Base-by-base conservation (phyloP, 2,888 invertebrate species). In the Scaptomyza polygonia region DNA sequence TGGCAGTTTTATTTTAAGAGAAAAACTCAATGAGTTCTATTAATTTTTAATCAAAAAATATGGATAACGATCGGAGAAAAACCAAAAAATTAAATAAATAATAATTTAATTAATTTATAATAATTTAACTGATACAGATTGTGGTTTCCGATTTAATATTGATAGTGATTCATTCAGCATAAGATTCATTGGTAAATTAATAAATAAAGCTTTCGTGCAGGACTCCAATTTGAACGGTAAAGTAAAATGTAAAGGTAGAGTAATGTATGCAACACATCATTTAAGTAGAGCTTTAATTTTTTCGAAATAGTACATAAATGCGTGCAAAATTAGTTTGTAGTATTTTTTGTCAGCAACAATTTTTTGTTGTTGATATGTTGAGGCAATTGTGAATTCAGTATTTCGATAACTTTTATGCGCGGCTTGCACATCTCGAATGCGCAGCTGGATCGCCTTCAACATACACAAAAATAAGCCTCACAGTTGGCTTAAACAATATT, bases 371-470 rank as follows among this genome's bases (percentile, higher is more conserved):
- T 4, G 0, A 14, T 30, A 34, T 48, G 48, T 27, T 1, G 18
- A 6, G 18, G 12, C n/a, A 3, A 21, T 5, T 6, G 8, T 4
- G n/a, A 5, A 2, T 53, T 47, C 11, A 36, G 39, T 58, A 44
- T 54, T 48, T 12, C 30, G 57, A 55, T 55, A 55, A 51, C 21
- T 65, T 9, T 5, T 16, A 9, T 5, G 3, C 34, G 32, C 9
- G n/a, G 25, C 27, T 49, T 18, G 12, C 21, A 7, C 73, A 72
- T 72, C 67, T 51, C 65, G 36, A 65, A 64, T 65, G 63, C 39
- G 57, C 70, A 57, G 48, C 43, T 59, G n/a, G 45, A 53, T 49
- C 36, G n/a, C 39, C 29, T 45, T 18, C 36, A 30, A n/a, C 29
- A 29, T 21, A 52, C 16, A 42, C 16, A 29, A 34, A 18, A 18